Evolutionary conservation across 2,797 vertebrate species (phyloP).

Genomic region (Microctenopoma steveboyesi): DNA sequence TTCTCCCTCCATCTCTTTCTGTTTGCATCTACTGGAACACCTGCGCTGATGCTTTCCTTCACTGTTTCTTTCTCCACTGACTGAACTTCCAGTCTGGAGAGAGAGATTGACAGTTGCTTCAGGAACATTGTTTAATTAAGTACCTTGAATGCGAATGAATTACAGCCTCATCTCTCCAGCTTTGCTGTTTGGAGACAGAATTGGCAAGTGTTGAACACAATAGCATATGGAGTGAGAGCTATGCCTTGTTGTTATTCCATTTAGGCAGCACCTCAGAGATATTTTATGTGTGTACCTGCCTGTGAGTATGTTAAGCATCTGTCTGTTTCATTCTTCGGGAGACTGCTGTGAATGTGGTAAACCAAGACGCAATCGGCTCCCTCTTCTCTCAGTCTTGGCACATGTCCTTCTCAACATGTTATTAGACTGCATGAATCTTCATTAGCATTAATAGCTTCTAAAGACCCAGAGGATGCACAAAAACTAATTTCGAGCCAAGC

Average conservation of each 20-base stretch:
- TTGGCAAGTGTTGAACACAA: constrained; percentile 38
- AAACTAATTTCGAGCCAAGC: constrained; percentile 51
- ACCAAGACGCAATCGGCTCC: constrained; percentile 15
- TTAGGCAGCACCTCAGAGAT: constrained; percentile 35
- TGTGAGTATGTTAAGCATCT: constrained; percentile 1
- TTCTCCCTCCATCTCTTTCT: constrained; percentile 21
- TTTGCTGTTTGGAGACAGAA: constrained; percentile 35
- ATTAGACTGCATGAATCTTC: constrained; percentile 73
- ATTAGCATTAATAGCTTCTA: constrained; percentile 71
- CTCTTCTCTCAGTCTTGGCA: constrained; percentile 46
- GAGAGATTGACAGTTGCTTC: constrained; percentile 48
- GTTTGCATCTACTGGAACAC: constrained; percentile 22
- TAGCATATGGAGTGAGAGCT: constrained; percentile 45
- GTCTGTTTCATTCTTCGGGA: constrained; percentile 1
- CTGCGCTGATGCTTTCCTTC: constrained; percentile 21
- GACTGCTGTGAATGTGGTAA: constrained; percentile 5
- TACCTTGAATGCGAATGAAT: constrained; percentile 53
- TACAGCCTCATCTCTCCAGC: constrained; percentile 21
- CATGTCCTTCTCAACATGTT: constrained; percentile 45
- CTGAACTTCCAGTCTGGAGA: constrained; percentile 31
- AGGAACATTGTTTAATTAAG: constrained; percentile 62
- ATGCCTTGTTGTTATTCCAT: constrained; percentile 31
- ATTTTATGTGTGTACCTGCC: constrained; percentile 9
- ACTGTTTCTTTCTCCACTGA: neutral
- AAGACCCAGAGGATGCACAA: constrained; percentile 65